A percentile compares a stretch with the other conserved stretches of the same genome.
Conservation (phyloP, 1,140 invertebrate species). For the Lepidostoma basale region DNA sequence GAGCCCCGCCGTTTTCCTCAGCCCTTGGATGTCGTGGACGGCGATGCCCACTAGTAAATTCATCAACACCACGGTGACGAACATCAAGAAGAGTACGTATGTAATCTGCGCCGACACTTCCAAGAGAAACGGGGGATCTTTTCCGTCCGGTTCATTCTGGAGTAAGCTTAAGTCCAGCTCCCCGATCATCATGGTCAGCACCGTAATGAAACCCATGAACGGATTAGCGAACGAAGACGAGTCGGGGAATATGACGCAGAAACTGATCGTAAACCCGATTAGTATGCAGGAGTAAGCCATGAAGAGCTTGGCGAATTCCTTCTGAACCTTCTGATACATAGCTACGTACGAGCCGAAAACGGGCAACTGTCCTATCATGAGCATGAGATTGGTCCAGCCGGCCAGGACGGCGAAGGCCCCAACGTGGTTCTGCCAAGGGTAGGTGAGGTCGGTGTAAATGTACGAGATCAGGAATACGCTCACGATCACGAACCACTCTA, state of each 20-base stretch:
- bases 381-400: constrained; percentile 86
- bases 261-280: constrained; percentile 85
- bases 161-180: constrained; percentile 76
- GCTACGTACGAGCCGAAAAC: constrained; percentile 86
- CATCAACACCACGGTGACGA: constrained; percentile 83
- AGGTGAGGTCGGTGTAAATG: constrained; percentile 75
- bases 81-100: constrained; percentile 74
- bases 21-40: constrained; percentile 78
- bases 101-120: constrained; percentile 75
- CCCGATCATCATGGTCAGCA: constrained; percentile 89
- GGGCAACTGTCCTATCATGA: constrained; percentile 85
- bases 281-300: constrained; percentile 83
- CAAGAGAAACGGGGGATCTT: constrained; percentile 66
- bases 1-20: constrained; percentile 77
- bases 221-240: constrained; percentile 79
- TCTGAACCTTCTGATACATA: constrained; percentile 85
- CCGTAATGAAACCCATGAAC: constrained; percentile 79
- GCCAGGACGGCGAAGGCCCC: constrained; percentile 83
- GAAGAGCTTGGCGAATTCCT: constrained; percentile 82
- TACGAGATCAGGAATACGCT: constrained; percentile 83
- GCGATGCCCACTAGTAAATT: constrained; percentile 81
- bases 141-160: constrained; percentile 67
- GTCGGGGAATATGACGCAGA: constrained; percentile 83
- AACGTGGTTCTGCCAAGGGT: constrained; percentile 82
- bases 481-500: constrained; percentile 83